A percentile compares a stretch with the other conserved stretches of the same genome.
These are phyloP conservation scores for Meandrusa payeni DNA, from an alignment of 2,888 invertebrate genomes.

Conservation along the genomic window DNA sequence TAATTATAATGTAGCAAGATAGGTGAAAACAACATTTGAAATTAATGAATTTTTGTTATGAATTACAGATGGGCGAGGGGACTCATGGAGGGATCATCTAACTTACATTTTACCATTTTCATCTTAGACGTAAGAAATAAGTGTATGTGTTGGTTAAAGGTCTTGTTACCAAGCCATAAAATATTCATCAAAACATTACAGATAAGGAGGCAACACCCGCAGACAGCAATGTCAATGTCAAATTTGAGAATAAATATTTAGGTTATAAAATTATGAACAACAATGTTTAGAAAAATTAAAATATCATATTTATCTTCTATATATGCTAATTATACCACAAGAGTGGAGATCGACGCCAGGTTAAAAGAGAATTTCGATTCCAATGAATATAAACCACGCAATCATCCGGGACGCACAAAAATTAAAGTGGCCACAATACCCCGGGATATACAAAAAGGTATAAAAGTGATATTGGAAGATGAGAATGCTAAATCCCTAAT, in stretches of 20 bases:
- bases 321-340: constrained; percentile 52
- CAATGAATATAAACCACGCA: constrained; percentile 82
- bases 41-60: too few species aligned
- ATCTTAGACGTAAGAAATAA: too few species aligned
- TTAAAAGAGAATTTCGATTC: constrained; percentile 72
- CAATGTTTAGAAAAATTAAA: constrained; percentile 64
- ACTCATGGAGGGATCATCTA: too few species aligned
- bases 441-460: constrained; percentile 78
- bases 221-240: neutral
- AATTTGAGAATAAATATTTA: constrained; percentile 13
- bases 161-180: too few species aligned
- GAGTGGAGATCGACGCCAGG: constrained; percentile 72
- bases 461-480: constrained; percentile 79
- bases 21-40: too few species aligned
- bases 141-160: too few species aligned
- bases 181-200: too few species aligned
- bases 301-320: constrained; percentile 38
- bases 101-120: too few species aligned
- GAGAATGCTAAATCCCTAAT: constrained; percentile 77
- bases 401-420: constrained; percentile 86
- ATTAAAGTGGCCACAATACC: constrained; percentile 80
- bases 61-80: too few species aligned
- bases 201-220: too few species aligned
- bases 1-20: too few species aligned
- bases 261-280: constrained; percentile 26